These are phyloP conservation scores for Sarcoramphus papa DNA, from an alignment of 2,797 vertebrate genomes.

Conservation along the genomic window DNA sequence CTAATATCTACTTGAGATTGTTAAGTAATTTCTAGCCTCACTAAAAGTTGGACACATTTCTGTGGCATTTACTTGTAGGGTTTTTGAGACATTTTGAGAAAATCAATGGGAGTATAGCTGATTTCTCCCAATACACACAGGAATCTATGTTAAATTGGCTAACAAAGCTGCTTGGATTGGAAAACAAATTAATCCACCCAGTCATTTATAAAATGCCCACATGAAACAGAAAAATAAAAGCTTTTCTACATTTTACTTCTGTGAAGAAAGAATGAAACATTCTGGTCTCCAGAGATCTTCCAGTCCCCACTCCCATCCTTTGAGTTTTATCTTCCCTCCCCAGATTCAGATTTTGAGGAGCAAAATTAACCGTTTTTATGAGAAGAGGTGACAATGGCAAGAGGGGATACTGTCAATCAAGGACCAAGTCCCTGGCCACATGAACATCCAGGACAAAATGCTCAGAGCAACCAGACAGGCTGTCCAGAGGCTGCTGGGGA, in stretches of 20 bases:
- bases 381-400: not conserved
- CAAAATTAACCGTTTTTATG: not conserved
- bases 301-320: not conserved
- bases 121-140: not conserved
- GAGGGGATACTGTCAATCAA: not conserved
- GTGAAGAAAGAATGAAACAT: not conserved
- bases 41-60: not conserved
- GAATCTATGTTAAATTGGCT: not conserved
- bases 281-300: not conserved
- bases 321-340: not conserved
- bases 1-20: not conserved
- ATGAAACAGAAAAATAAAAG: conserved; percentile 12
- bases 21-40: not conserved
- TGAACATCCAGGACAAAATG: not conserved
- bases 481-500: not conserved
- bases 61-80: not conserved
- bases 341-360: not conserved
- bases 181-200: conserved; percentile 44
- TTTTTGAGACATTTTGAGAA: conserved; percentile 6
- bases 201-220: not conserved
- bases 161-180: conserved; percentile 14
- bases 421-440: not conserved
- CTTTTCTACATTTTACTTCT: conserved; percentile 1
- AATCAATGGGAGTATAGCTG: not conserved
- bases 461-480: not conserved